Evolutionary conservation across 2,113 vertebrate genomes (phyloP), one percentile per base, ranked within the genome.

Genomic region (Rhineura floridana): DNA sequence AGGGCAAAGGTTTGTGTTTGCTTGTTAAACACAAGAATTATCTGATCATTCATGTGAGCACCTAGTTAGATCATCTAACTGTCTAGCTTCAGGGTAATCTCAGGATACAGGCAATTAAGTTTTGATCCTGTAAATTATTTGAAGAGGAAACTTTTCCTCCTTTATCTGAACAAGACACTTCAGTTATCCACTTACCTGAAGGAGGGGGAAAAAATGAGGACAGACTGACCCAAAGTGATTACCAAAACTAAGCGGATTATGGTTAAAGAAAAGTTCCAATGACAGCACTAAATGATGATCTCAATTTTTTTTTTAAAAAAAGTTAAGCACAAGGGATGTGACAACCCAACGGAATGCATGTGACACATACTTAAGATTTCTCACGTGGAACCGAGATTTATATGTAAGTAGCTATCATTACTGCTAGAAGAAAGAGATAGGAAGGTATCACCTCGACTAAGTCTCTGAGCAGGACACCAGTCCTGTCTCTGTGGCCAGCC

Each of bases 231-330:
- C 33, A 76, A 83, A 88, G 79, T 19, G 79, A 83, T 88, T 88
- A 88, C 70, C 55, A 82, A 13, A 39, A 83, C n/a, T 83, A 83
- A 88, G 81, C 46, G 70, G 80, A 88, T 88, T 83, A 88, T 15
- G 52, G 59, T n/a, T 83, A 52, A 52, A 77, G 80, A 88, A 70
- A 52, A 65, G 59, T 36, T 86, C 59, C 65, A 86, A 65, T 77
- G 59, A 77, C 87, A 76, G 36, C 17, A 39, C 33, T 77, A 83
- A 76, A 88, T 52, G 70, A 83, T 19, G 70, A 63, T 88, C 44
- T 88, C 44, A 75, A 63, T 36, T 36, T 39, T 72, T 59, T 21
- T 59, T 19, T n/a, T n/a, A 48, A 62, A 23, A 55, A n/a, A n/a
- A 5, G 42, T n/a, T 83, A 76, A 75, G 59, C 39, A 82, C 44